Base-by-base conservation (phyloP, 2,888 invertebrate species). In the Blomia tropicalis region DNA sequence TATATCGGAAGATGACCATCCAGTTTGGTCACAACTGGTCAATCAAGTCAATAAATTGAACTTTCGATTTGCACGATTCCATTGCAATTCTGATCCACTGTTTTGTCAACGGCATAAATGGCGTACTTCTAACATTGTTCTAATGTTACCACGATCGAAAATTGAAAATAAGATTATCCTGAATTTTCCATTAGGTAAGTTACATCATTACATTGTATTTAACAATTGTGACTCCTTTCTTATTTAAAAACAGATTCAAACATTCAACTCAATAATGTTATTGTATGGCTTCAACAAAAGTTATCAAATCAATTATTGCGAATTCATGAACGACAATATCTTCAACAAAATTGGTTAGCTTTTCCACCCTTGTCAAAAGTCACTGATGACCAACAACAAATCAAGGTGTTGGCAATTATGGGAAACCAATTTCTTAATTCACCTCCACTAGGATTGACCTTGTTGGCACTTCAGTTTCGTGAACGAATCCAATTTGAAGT, bases 371-470 rank as follows among this genome's bases (percentile, higher is more conserved):
- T 36, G 36, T 11, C 7, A 11, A 36, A 36, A 36, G n/a, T n/a
- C n/a, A n/a, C n/a, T n/a, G 64, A 68, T 23, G 63, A 66, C 51
- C 7, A 22, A 58, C 64, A 27, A 11, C 51, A 11, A 47, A n/a
- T 47, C 77, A 7, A 71, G 73, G 36, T 69, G 75, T 25, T 47
- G 22, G 22, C 51, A 7, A 47, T 47, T n/a, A 47, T 47, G 51
- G 51, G 51, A 22, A 27, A 19, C 14, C 51, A 47, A 27, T 47
- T 47, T 27, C 51, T 7, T 11, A 65, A 72, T 4, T 72, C 73
- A 59, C 73, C 77, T 4, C 78, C 78, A 0, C 70, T 78, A 63
- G 76, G 78, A 68, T 71, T 76, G 60, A 77, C 78, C n/a, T 75
- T 77, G 1, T 70, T 78, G 5, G 76, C 77, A 65, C 75, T 77